Evolutionary conservation across 37 sponge, comb jelly and placozoan genomes (phyloP).

Genomic region (Crambe crambe): DNA sequence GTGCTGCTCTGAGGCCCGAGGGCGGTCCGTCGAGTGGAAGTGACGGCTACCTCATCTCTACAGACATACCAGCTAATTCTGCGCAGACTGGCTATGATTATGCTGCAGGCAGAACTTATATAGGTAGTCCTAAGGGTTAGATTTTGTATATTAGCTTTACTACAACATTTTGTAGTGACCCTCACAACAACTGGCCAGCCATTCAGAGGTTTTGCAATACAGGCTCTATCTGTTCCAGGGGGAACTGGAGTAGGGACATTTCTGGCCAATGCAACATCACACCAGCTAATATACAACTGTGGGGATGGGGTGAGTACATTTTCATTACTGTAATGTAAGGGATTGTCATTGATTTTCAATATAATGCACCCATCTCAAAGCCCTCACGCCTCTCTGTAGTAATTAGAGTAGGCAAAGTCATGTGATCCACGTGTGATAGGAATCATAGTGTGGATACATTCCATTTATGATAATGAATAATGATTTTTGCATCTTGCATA

Average conservation of each 20-base stretch:
- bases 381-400: too few species aligned
- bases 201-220: not conserved
- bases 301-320: too few species aligned
- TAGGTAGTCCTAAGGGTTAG: not conserved
- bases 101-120: not conserved
- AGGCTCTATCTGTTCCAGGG: not conserved
- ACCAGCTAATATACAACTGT: not conserved
- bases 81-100: not conserved
- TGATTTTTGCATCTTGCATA: too few species aligned
- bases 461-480: too few species aligned
- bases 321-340: too few species aligned
- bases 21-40: not conserved
- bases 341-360: not conserved
- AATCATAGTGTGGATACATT: too few species aligned
- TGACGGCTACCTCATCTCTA: slow-evolving; percentile 1
- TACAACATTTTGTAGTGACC: too few species aligned
- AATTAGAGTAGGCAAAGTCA: not conserved
- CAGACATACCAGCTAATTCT: not conserved
- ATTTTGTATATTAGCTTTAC: too few species aligned
- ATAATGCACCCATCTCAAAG: not conserved
- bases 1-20: not conserved
- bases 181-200: not conserved
- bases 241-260: not conserved
- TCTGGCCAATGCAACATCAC: too few species aligned
- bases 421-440: not conserved